These are phyloP conservation scores for Sebastes kiyomatsui DNA, from an alignment of 2,797 vertebrate species.

Conservation along the genomic window DNA sequence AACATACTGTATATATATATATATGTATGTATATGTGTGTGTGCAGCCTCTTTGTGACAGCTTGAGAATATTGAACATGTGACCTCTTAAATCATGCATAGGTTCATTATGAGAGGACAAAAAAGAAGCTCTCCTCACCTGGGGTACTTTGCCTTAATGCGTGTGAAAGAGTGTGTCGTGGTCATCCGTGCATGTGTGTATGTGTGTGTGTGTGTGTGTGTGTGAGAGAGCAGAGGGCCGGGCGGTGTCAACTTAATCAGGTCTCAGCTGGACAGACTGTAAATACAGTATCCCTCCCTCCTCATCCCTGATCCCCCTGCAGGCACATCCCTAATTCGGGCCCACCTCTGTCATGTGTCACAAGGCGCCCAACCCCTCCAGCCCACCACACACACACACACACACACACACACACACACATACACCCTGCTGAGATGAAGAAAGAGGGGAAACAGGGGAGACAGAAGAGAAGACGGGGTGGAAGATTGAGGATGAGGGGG, in stretches of 20 bases:
- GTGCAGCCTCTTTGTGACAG: slow-evolving; percentile 22
- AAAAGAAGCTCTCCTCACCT: slow-evolving; percentile 61
- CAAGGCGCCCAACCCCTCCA: slow-evolving; percentile 57
- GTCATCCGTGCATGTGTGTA: slow-evolving; percentile 16
- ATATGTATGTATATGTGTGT: neutral
- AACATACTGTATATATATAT: too few relatives aligned
- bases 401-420: slow-evolving; percentile 37
- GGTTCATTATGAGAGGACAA: slow-evolving; percentile 55
- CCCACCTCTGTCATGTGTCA: slow-evolving; percentile 75
- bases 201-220: slow-evolving; percentile 14
- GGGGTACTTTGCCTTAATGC: slow-evolving; percentile 52
- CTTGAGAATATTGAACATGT: slow-evolving; percentile 31
- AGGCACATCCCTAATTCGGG: slow-evolving; percentile 66
- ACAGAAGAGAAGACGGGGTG: slow-evolving; percentile 62
- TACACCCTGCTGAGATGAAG: slow-evolving; percentile 72
- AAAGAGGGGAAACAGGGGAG: slow-evolving; percentile 67
- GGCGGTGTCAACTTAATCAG: slow-evolving; percentile 68
- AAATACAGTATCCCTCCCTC: slow-evolving; percentile 72
- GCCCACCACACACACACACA: slow-evolving; percentile 38
- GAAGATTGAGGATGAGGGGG: slow-evolving; percentile 58
- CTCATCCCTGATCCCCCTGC: slow-evolving; percentile 21
- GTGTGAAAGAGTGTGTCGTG: slow-evolving; percentile 9
- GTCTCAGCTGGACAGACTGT: slow-evolving; percentile 78
- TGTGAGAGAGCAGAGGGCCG: slow-evolving; percentile 30
- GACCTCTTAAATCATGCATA: slow-evolving; percentile 68